These are phyloP conservation scores for Limnothrissa miodon DNA, from an alignment of 2,113 vertebrate species.

Conservation along the genomic window DNA sequence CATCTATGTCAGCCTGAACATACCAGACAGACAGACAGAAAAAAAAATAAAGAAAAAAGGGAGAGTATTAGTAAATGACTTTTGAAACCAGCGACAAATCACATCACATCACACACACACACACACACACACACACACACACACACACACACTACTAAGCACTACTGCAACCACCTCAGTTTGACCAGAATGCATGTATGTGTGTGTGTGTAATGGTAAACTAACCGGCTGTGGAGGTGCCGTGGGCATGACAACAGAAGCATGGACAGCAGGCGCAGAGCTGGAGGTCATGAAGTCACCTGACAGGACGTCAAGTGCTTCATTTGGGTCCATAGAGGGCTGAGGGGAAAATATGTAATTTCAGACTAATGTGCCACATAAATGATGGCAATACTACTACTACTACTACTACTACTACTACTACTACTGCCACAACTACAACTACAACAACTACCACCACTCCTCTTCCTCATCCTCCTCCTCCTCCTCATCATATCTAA, in stretches of 20 bases:
- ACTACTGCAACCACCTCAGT: background rate
- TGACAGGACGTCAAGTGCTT: constrained; percentile 68
- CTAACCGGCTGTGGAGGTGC: constrained; percentile 38
- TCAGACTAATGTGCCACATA: background rate
- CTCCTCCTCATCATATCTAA: too few species aligned
- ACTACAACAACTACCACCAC: too few species aligned
- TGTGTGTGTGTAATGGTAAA: background rate
- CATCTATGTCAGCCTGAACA: background rate
- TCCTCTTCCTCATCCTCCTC: too few species aligned
- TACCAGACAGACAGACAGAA: background rate
- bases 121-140: too few species aligned
- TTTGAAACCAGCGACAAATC: background rate
- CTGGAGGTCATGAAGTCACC: constrained; percentile 56
- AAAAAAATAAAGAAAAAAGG: background rate
- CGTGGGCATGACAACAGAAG: constrained; percentile 38
- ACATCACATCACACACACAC: too few species aligned
- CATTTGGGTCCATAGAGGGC: constrained; percentile 58
- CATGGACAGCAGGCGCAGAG: constrained; percentile 53
- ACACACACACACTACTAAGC: too few species aligned
- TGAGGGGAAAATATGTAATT: constrained; percentile 30
- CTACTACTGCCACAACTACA: too few species aligned
- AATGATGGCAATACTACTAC: background rate
- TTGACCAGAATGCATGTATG: background rate
- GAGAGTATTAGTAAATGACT: background rate
- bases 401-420: too few species aligned